Base-by-base conservation (phyloP, 2,113 vertebrate genomes). In the Corvus hawaiiensis region DNA sequence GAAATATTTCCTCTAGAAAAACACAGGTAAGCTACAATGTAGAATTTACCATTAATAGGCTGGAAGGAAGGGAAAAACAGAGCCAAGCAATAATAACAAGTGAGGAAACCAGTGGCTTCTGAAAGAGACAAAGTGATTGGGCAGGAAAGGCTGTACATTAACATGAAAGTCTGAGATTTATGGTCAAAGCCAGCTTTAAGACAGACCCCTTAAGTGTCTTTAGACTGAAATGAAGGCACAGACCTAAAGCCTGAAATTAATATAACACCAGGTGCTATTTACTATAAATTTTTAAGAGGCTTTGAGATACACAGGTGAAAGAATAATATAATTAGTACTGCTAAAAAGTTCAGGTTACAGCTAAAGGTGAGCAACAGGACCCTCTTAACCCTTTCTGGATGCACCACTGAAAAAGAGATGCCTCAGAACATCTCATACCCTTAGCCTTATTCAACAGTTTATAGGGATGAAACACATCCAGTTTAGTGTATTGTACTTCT, bases 1-100 rank as follows among this genome's bases (percentile, higher is more conserved):
- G 69, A 96, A 96, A 75, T 94, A 93, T 61, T 93, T 94, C 89
- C 72, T 91, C 84, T 83, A 49, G 84, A 96, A 92, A 97, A 92
- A 51, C 51, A 87, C 1, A 89, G 87, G 90, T 77, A 32, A 96
- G 75, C 73, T 94, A 77, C 80, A 88, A 74, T 39, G 48, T 64
- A 69, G 58, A 69, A 83, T 22, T 93, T 86, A 79, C 28, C 78
- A 67, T 66, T 76, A 82, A 83, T 4, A 56, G 49, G 39, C 52
- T 72, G 55, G 64, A 79, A 93, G 54, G 58, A 62, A 81, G 71
- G 77, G 35, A 75, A 91, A 26, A 46, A 16, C 44, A 51, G 55
- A 93, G 55, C 39, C 41, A 88, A 83, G 44, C 7, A 74, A 28
- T 13, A 68, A 54, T 24, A 90, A n/a, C 15, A 44, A 10, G 33